Percentiles rank a stretch among this genome's conserved stretches.
Conservation (phyloP, 2,113 vertebrate species). For the Gadus chalcogrammus region DNA sequence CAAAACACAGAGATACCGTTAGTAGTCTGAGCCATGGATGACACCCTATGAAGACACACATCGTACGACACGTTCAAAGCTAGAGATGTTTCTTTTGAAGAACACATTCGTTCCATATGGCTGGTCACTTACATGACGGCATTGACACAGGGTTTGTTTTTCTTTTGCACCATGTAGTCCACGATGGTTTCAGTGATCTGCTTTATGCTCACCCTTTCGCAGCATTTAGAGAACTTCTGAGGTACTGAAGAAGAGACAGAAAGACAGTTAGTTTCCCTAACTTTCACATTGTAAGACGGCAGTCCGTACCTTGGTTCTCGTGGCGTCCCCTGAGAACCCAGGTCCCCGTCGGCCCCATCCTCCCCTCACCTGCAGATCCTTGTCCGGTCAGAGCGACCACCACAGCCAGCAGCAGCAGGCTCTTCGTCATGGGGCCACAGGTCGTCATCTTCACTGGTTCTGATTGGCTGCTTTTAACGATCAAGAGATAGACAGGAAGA, state of each 20-base stretch:
- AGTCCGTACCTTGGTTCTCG: background rate
- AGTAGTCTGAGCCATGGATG: background rate
- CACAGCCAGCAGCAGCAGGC: constrained; percentile 13
- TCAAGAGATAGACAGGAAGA: background rate
- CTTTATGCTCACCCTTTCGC: background rate
- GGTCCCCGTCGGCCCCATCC: background rate
- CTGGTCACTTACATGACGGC: constrained; percentile 49
- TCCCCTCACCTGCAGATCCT: constrained; percentile 27
- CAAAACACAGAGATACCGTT: background rate
- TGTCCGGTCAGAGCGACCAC: constrained; percentile 13
- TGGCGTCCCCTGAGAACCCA: background rate
- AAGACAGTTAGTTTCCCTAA: background rate
- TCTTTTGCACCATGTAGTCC: constrained; percentile 16
- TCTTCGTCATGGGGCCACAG: constrained; percentile 20
- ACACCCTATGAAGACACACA: too few relatives aligned
- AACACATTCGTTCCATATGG: too few relatives aligned
- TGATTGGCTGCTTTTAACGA: background rate
- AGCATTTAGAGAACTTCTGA: constrained; percentile 39
- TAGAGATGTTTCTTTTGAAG: too few relatives aligned
- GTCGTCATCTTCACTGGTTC: constrained; percentile 31
- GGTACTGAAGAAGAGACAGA: background rate
- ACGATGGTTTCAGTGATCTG: constrained; percentile 19
- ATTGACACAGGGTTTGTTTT: constrained; percentile 13
- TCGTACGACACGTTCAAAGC: too few relatives aligned
- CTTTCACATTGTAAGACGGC: background rate